These are phyloP conservation scores for Cyphomyrus plagiostoma DNA, from an alignment of 2,113 vertebrate species.

Conservation along the genomic window DNA sequence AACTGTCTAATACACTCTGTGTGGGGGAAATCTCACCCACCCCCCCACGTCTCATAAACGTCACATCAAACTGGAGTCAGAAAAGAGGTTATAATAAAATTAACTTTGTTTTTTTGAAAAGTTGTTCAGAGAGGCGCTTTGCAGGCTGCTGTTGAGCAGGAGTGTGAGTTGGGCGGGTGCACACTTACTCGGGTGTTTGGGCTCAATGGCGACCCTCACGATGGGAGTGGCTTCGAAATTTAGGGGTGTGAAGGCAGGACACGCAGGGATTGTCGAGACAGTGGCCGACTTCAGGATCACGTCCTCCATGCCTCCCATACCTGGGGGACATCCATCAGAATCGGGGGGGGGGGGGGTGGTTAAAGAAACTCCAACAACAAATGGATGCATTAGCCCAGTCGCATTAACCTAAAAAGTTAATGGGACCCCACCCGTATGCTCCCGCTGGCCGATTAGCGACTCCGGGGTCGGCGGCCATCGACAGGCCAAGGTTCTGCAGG, in stretches of 20 bases:
- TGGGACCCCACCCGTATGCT: background rate
- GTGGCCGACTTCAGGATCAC: conserved; percentile 88
- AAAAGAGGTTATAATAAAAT: background rate
- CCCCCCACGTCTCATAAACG: background rate
- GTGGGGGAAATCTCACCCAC: background rate
- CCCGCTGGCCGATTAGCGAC: conserved; percentile 6
- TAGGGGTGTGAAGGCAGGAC: conserved; percentile 83
- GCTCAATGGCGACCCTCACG: conserved; percentile 87
- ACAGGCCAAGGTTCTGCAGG: conserved; percentile 2
- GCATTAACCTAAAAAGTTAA: conserved; percentile 9
- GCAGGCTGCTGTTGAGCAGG: background rate
- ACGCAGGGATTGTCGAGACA: conserved; percentile 72
- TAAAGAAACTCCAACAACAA: conserved; percentile 1
- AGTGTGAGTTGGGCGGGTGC: too few relatives aligned
- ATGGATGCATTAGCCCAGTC: conserved; percentile 8
- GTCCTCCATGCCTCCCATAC: conserved; percentile 87
- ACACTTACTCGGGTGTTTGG: conserved; percentile 84
- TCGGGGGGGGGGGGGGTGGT: background rate
- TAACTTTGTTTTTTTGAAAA: background rate
- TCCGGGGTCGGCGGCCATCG: background rate
- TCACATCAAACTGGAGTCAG: background rate
- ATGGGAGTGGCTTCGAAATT: conserved; percentile 90
- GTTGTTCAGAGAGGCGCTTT: background rate
- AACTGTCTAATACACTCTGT: background rate
- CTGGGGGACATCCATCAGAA: conserved; percentile 48